Evolutionary conservation across 2,113 vertebrate genomes (phyloP).

Genomic region (Semicossyphus pulcher): DNA sequence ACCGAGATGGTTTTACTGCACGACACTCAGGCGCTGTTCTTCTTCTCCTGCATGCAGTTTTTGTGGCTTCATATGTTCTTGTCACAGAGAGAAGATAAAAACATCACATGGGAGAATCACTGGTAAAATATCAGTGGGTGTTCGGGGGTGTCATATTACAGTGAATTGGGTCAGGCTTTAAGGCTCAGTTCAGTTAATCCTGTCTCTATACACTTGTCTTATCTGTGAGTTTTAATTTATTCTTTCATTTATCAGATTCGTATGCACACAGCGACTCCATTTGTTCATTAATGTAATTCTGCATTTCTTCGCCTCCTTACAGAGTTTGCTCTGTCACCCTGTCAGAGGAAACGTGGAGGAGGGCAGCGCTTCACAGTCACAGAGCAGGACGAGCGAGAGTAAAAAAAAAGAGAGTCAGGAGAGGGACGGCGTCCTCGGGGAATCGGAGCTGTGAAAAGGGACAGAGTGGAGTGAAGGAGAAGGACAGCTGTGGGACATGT

Average conservation of each 20-base stretch:
- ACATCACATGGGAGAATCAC: background rate
- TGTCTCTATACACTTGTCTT: background rate
- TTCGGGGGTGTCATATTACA: background rate
- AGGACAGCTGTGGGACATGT: conserved; percentile 61
- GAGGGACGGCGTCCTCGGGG: conserved; percentile 24
- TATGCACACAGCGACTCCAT: background rate
- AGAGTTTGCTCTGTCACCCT: conserved; percentile 6
- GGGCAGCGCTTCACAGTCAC: conserved; percentile 16
- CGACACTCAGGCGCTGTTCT: background rate
- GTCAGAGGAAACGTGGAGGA: conserved; percentile 33
- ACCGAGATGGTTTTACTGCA: background rate
- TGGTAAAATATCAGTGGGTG: background rate
- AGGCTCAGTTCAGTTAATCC: conserved; percentile 13
- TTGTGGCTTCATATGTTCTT: background rate
- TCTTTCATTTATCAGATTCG: conserved; percentile 12
- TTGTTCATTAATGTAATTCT: background rate
- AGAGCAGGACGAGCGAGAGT: conserved; percentile 18
- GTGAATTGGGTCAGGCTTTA: conserved; percentile 17
- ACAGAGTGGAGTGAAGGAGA: conserved; percentile 29
- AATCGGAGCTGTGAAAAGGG: conserved; percentile 37
- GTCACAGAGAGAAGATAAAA: background rate
- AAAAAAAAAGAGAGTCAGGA: conserved; percentile 29
- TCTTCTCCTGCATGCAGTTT: background rate
- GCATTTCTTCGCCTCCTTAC: conserved; percentile 16
- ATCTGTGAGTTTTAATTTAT: background rate